Evolutionary conservation across 1,140 invertebrate species (phyloP), one percentile per base, ranked within the genome.

Genomic region (Laodelphax striatellus): DNA sequence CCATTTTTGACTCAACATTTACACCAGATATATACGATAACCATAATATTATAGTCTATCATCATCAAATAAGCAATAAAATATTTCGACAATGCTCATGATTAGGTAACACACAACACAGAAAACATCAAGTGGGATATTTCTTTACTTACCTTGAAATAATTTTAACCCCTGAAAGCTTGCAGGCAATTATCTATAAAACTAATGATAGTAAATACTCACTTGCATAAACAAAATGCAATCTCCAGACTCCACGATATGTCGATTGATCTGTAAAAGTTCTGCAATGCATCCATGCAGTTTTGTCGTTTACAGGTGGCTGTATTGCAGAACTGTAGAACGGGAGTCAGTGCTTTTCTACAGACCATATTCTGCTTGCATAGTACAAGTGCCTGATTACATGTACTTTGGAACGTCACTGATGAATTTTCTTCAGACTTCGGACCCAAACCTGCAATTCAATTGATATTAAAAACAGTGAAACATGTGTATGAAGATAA

Each of bases 221-320:
- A 94, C 90, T 86, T 92, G 89, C 91, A 94, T 50, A 93, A 78
- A 72, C 91, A 94, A 76, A 93, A 92, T 61, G 90, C 91, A 64
- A 93, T 88, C 70, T 93, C 90, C 58, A 91, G 80, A 66, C 86
- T 89, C 79, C 88, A 86, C 62, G 83, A 82, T 58, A 87, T 82
- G 54, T 83, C 82, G 5, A 85, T 83, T 62, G 83, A 84, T 67
- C 87, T 80, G 73, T 92, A 93, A 73, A 94, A 92, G 54, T 82
- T 81, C 69, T 91, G 83, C 63, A 94, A 72, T n/a, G 88, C 86
- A 55, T 84, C 79, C 90, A 93, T 92, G 71, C 91, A 94, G 9
- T 87, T 83, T 68, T 90, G 85, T 60, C 87, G 78, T 67, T 87
- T 84, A 74, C 90, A 93, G 42, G 80, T 80, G 46, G 79, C 80